These are phyloP conservation scores for Bombus polaris DNA, from an alignment of 1,140 invertebrate species.

Conservation along the genomic window DNA sequence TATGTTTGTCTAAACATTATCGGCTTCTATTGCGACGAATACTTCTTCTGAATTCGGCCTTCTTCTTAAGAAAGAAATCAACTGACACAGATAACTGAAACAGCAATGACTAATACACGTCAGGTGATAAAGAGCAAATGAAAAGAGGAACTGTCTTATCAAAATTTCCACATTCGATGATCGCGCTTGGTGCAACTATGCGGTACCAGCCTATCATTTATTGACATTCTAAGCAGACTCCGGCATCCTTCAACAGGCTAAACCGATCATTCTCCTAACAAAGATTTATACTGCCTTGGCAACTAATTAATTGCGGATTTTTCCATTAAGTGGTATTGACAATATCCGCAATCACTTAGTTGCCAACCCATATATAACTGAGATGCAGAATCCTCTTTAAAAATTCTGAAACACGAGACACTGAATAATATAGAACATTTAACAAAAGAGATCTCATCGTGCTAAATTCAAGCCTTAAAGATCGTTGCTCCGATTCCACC, in stretches of 20 bases:
- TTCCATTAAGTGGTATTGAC: too few relatives aligned
- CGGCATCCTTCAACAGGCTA: too few relatives aligned
- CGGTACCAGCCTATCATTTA: not conserved
- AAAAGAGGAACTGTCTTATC: not conserved
- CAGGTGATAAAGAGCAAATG: conserved; percentile 10
- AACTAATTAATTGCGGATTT: too few relatives aligned
- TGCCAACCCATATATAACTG: not conserved
- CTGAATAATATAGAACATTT: too few relatives aligned
- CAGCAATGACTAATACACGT: not conserved
- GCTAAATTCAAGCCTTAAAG: not conserved
- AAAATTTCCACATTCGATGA: not conserved
- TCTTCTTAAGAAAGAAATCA: not conserved
- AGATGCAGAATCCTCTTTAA: too few relatives aligned
- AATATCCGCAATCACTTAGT: too few relatives aligned
- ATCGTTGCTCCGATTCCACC: not conserved
- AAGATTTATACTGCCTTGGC: fast-evolving
- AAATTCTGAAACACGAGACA: too few relatives aligned
- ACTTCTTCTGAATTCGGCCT: not conserved
- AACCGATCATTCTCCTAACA: too few relatives aligned
- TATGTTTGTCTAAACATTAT: not conserved
- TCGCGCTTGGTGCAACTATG: not conserved
- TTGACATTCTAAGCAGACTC: too few relatives aligned
- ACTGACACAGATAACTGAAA: not conserved
- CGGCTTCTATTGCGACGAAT: not conserved
- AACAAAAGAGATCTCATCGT: not conserved